Base-by-base conservation (phyloP, 2,797 vertebrate species). In the Manis crassicaudata region DNA sequence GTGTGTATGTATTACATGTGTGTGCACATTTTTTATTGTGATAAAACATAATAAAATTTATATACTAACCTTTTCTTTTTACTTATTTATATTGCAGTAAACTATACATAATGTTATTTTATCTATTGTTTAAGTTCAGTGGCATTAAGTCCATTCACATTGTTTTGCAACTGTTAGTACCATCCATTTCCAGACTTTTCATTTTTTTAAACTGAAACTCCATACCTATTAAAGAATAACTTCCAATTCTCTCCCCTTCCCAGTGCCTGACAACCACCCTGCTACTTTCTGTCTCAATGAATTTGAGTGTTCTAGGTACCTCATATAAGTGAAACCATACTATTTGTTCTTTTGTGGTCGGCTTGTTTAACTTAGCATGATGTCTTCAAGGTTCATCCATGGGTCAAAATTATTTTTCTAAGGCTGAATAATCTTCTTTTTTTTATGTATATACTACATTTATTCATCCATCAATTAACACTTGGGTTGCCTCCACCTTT, bases 201-300 rank as follows among this genome's bases (percentile, higher is more conserved):
- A 43, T 83, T 92, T 92, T 92, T 54, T 63, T 63, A 62, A 93
- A 52, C 63, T 52, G 54, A 87, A 87, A 79, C 40, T 52, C 63
- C 40, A 40, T 23, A 58, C 23, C 50, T 23, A 37, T 67, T 85
- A 77, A 56, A 29, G 40, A 77, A 3, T 72, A 58, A 80, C 37
- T 63, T n/a, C 63, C 54, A 16, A 23, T 73, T 91, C 68, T 91
- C 14, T 37, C 50, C 52, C 46, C 7, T 63, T 63, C 6, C 29
- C n/a, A 25, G 1, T 14, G 23, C 9, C 27, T 54, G 43, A 68
- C 43, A 83, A n/a, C n/a, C 54, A 43, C 54, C 10, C 27, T 21
- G 56, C 62, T 84, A 67, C 40, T 37, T 86, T 60, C n/a, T 62
- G 13, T 62, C 63, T 60, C 9, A 60, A 2, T 93, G 65, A 67